Percentiles rank a stretch among this genome's conserved stretches.
Evolutionary conservation across 2,113 vertebrate species (phyloP).

Genomic region (Stictonetta naevosa): DNA sequence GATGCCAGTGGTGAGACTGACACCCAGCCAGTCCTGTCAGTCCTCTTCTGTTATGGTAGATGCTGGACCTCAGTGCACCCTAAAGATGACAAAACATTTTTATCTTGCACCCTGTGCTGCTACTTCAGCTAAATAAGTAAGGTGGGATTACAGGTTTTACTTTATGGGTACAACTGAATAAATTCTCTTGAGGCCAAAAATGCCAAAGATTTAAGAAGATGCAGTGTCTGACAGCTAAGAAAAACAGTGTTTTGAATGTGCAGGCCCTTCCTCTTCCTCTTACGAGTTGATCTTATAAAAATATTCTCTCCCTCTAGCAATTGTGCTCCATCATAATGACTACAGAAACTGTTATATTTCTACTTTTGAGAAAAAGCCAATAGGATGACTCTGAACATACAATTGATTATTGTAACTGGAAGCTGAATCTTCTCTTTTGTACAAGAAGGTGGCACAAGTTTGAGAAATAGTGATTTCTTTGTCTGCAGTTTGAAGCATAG

Average conservation of each 20-base stretch:
- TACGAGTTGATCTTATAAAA: neutral
- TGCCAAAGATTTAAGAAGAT: neutral
- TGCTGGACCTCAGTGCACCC: neutral
- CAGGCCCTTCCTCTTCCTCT: neutral
- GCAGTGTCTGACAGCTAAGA: neutral
- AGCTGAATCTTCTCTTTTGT: neutral
- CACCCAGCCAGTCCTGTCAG: neutral
- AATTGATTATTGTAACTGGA: neutral
- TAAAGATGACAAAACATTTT: neutral
- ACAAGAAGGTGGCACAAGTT: neutral
- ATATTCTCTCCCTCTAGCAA: neutral
- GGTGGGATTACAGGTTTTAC: neutral
- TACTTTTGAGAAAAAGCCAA: neutral
- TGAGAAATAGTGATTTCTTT: neutral
- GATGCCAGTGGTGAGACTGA: accelerated
- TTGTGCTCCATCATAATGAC: neutral
- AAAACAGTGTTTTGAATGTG: neutral
- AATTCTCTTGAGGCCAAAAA: neutral
- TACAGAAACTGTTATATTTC: neutral
- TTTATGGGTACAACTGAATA: neutral
- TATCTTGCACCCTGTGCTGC: neutral
- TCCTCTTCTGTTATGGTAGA: neutral
- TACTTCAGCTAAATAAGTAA: neutral
- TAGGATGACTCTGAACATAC: neutral
- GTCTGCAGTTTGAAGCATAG: neutral